Evolutionary conservation across 2,113 vertebrate species (phyloP), one percentile per base, ranked within the genome.

Genomic region (Ochotona princeps): DNA sequence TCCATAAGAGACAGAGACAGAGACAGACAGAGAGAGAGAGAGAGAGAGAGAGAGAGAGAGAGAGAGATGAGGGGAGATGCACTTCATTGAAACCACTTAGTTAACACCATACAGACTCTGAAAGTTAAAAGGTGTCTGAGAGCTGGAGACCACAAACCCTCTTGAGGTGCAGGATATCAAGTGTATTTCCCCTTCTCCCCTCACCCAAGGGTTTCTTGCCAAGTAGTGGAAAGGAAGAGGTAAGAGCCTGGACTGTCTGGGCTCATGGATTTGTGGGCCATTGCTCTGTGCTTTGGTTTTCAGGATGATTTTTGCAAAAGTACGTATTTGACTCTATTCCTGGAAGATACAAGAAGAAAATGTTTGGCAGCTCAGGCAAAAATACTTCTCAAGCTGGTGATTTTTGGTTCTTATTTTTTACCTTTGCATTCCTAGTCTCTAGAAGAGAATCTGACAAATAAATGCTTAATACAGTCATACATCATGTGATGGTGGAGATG

Each of bases 61-160:
- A n/a, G n/a, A n/a, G n/a, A n/a, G n/a, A 44, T 44, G 38, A 6
- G 38, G 38, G 88, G 15, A 7, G 90, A 70, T 80, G 30, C 1
- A 35, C 57, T 80, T 91, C 44, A 80, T 60, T 76, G 66, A 83
- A 95, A 83, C 63, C 7, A 11, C 51, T 91, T 63, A 74, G 18
- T 38, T 79, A 79, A 38, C 81, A 38, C 81, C 8, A 8, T 47
- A 74, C 2, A n/a, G 21, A 14, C 63, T 90, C 57, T 32, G 28
- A 75, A 67, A 90, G 15, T n/a, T 35, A 70, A n/a, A 81, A 79
- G 61, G 38, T 26, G 49, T 83, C 63, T 79, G 49, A 79, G 28
- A 90, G 63, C 38, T 23, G 26, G 94, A 75, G 83, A 60, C 30
- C 54, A 44, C 32, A 88, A 44, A 30, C 9, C 8, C 83, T 32